phyloP scores from a whole-genome alignment of 2,113 vertebrate genomes.

The Ochotona curzoniae region DNA sequence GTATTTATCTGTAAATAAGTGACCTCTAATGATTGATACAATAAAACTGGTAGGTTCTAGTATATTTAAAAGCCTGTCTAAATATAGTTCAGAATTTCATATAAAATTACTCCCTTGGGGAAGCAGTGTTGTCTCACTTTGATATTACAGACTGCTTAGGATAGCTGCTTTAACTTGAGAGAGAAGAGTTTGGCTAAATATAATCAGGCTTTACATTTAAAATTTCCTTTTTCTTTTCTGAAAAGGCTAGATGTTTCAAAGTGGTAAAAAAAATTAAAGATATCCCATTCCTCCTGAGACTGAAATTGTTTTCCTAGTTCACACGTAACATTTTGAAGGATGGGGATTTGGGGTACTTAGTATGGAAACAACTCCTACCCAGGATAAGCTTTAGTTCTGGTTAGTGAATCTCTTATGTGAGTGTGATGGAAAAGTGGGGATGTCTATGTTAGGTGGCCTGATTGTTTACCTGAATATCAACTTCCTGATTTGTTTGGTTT shows the following conservation, averaged over 20 bases:
- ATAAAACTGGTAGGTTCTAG: conserved; percentile 58
- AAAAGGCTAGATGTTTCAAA: conserved; percentile 62
- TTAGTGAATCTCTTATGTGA: neutral
- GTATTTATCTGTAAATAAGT: conserved; percentile 46
- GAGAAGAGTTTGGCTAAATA: conserved; percentile 60
- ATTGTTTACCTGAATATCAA: neutral
- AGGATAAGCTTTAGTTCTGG: neutral
- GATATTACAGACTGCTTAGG: conserved; percentile 33
- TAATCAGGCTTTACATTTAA: conserved; percentile 60
- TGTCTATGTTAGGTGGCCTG: neutral
- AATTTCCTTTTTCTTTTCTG: conserved; percentile 60
- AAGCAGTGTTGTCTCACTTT: conserved; percentile 45
- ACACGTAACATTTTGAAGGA: conserved; percentile 42
- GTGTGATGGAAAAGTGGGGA: neutral
- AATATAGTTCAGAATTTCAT: conserved; percentile 49
- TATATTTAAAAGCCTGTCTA: conserved; percentile 41
- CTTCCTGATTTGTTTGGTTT: neutral
- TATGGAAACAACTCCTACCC: neutral
- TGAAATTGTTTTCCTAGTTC: conserved; percentile 48
- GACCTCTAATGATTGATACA: neutral
- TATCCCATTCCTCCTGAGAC: conserved; percentile 5
- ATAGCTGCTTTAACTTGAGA: conserved; percentile 61
- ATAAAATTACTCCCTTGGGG: conserved; percentile 22
- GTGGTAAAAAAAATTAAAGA: conserved; percentile 45
- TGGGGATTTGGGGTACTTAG: neutral